Evolutionary conservation across 2,113 vertebrate genomes (phyloP).

Genomic region (Xiphias gladius): DNA sequence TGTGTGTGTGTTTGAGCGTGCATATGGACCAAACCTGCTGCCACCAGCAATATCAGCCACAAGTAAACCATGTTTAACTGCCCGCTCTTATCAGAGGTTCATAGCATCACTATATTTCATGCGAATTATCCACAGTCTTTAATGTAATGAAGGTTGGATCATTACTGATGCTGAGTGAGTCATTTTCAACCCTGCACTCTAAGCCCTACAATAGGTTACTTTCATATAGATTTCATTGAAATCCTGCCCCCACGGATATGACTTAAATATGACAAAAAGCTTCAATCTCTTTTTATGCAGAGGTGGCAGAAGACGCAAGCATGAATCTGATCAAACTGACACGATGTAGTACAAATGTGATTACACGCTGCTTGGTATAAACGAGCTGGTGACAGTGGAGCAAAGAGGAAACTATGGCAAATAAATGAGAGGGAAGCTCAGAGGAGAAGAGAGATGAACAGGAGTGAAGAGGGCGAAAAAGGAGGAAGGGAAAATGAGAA

Average conservation of each 20-base stretch:
- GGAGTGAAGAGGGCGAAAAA: conserved; percentile 1
- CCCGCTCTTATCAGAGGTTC: conserved; percentile 47
- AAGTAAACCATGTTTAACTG: conserved; percentile 45
- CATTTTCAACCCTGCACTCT: conserved; percentile 48
- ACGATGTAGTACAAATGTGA: conserved; percentile 78
- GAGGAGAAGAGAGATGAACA: conserved; percentile 5
- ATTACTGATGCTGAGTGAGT: conserved; percentile 63
- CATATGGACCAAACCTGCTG: conserved; percentile 56
- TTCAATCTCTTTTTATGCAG: conserved; percentile 73
- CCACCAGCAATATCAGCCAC: conserved; percentile 50
- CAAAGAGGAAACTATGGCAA: conserved; percentile 55
- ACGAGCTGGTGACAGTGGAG: conserved; percentile 56
- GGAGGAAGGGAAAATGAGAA: conserved; percentile 22
- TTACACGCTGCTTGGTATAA: conserved; percentile 67
- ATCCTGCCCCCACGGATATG: conserved; percentile 53
- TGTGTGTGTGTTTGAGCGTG: conserved; percentile 26
- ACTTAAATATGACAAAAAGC: conserved; percentile 68
- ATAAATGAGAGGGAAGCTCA: conserved; percentile 38
- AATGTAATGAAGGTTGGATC: conserved; percentile 54
- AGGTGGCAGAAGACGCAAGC: conserved; percentile 72
- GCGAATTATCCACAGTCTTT: conserved; percentile 55
- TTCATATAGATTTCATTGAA: conserved; percentile 58
- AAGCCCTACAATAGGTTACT: conserved; percentile 50
- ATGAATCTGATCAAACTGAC: conserved; percentile 73
- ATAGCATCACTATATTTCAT: conserved; percentile 48